Conservation (phyloP, 2,797 vertebrate species). For the Anomalospiza imberbis region DNA sequence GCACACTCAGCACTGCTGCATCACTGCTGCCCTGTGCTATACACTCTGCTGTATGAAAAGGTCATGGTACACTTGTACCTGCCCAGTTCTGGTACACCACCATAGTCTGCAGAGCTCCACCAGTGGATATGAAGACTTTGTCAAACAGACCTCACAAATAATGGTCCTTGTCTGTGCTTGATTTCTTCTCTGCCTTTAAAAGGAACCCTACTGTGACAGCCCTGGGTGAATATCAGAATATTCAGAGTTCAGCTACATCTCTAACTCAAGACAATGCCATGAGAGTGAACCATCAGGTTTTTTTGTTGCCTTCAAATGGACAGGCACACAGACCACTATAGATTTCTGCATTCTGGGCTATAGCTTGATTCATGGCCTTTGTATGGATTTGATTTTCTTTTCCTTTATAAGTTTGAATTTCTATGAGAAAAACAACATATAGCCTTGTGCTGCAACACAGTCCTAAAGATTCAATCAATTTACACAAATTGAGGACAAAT, state of each 20-base stretch:
- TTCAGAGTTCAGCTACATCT: neutral
- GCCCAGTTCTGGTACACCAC: neutral
- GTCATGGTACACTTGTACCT: neutral
- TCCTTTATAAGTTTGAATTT: neutral
- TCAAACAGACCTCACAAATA: neutral
- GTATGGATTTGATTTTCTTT: neutral
- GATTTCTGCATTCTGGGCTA: neutral
- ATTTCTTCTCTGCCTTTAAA: neutral
- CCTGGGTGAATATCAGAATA: neutral
- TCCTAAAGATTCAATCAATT: neutral
- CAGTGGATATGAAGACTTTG: neutral
- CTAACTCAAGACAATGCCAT: neutral
- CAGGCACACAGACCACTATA: neutral
- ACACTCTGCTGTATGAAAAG: neutral
- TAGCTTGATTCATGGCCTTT: neutral
- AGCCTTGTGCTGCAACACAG: neutral
- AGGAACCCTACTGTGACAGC: accelerated
- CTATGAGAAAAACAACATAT: neutral
- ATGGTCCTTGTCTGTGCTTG: neutral
- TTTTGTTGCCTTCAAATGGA: neutral
- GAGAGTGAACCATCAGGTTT: neutral
- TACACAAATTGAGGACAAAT: neutral
- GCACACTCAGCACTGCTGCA: neutral
- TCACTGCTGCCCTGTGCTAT: neutral
- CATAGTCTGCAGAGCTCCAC: neutral